Evolutionary conservation across 2,113 vertebrate species (phyloP).

Genomic region (Ondatra zibethicus): DNA sequence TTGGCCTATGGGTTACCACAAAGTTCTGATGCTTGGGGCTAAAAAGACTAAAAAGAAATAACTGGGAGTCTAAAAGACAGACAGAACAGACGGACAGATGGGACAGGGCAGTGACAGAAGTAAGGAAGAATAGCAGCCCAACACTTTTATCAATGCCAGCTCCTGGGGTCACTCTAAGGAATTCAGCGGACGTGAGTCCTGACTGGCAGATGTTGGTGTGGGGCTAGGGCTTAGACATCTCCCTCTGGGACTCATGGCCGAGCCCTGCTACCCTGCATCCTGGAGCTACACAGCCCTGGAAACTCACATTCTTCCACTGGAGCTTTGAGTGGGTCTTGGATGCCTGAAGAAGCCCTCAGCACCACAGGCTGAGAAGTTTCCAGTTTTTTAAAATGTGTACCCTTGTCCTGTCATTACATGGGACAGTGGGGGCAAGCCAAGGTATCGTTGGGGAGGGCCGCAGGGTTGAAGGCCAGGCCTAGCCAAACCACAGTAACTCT

Average conservation of each 20-base stretch:
- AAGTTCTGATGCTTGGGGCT: not conserved
- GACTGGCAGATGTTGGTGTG: not conserved
- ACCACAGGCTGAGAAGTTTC: not conserved
- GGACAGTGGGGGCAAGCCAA: rapidly evolving
- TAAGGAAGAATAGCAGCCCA: not conserved
- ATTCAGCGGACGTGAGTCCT: rapidly evolving
- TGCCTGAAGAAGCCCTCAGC: not conserved
- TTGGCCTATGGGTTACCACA: rapidly evolving
- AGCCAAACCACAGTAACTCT: not conserved
- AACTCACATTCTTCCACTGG: not conserved
- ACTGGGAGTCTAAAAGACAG: not conserved
- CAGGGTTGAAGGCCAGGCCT: not conserved
- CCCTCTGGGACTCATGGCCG: not conserved
- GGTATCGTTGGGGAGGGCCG: not conserved
- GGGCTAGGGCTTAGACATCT: rapidly evolving
- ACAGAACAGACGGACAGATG: not conserved
- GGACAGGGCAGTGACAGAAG: not conserved
- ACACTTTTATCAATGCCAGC: rapidly evolving
- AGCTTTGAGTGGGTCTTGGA: not conserved
- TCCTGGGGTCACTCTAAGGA: not conserved
- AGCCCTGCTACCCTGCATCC: not conserved
- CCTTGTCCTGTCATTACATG: rapidly evolving
- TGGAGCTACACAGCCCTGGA: not conserved
- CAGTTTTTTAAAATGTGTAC: not conserved
- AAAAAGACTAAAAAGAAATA: not conserved